Base-by-base conservation (phyloP, 1,140 invertebrate species). In the Drosophila parabipectinata region DNA sequence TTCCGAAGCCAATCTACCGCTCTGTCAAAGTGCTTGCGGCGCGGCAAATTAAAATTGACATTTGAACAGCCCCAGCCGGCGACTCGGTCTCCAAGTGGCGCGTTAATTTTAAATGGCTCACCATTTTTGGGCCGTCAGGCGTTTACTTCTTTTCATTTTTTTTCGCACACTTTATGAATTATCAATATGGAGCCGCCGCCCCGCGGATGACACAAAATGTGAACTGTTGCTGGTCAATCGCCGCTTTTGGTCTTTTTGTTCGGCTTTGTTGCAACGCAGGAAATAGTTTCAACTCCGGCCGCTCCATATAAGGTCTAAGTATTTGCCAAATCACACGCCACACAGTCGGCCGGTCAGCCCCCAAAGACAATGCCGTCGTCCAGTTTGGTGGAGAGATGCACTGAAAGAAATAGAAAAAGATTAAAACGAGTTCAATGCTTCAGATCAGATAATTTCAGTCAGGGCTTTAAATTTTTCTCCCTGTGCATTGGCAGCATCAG, bases 311-410 rank as follows among this genome's bases (percentile, higher is more conserved):
- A 78, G 83, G 83, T 79, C 61, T 88, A 89, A 88, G 72, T 88
- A 88, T 88, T 88, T 88, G 84, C 84, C 78, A 88, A 88, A 88
- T 89, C 83, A 83, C 83, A 88, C 83, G 83, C 83, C 83, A 83
- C 39, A 60, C 73, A 24, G 51, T 55, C 50, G 50, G 53, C 21
- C 58, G 39, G 54, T 53, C 21, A 57, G 54, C 28, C 34, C 54
- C 69, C 68, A 78, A 83, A 88, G 76, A 88, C 83, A 89, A 82
- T 88, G 68, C 76, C 60, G 71, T 62, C 56, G 60, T 63, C 62
- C 63, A 66, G 63, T 61, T 50, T 57, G 45, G 30, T n/a, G 39
- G 44, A 57, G 64, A 71, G 41, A 21, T 39, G 28, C 44, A 47
- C 44, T 15, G 44, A 24, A 8, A 47, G 3, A 47, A 47, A 18